These are phyloP conservation scores for Drosophila oshimai DNA, from an alignment of 1,140 invertebrate species.

Conservation along the genomic window DNA sequence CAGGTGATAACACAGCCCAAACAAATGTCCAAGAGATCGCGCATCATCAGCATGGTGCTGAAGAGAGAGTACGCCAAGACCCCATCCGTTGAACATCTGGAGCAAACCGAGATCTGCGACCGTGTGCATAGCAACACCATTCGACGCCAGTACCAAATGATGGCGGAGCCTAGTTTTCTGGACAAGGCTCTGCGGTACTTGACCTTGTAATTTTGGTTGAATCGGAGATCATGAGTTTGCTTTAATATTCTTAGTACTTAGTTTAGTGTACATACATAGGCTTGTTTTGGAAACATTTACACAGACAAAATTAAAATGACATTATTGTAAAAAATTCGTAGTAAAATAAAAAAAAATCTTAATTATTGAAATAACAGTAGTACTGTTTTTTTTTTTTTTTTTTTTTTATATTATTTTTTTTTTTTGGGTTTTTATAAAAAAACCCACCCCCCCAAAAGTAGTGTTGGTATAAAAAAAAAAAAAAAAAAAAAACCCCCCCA, in stretches of 20 bases:
- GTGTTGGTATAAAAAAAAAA: too few species aligned
- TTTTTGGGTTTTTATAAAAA: too few species aligned
- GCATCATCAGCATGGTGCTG: constrained; percentile 63
- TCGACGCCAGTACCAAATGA: not conserved
- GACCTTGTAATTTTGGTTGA: constrained; percentile 51
- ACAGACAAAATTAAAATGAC: constrained; percentile 18
- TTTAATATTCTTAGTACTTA: not conserved
- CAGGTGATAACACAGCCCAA: constrained; percentile 38
- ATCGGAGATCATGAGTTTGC: not conserved
- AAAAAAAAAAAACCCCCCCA: too few species aligned
- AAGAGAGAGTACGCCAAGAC: constrained; percentile 52
- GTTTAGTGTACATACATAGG: too few species aligned
- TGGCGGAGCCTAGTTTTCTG: constrained; percentile 60
- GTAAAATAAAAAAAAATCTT: not conserved
- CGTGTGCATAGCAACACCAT: constrained; percentile 30
- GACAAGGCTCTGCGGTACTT: constrained; percentile 72
- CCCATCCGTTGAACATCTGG: not conserved
- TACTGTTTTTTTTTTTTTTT: too few species aligned
- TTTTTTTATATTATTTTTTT: too few species aligned
- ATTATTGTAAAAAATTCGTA: too few species aligned
- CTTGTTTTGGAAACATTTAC: not conserved
- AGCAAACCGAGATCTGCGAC: constrained; percentile 16
- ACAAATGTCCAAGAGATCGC: constrained; percentile 44
- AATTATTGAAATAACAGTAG: too few species aligned
- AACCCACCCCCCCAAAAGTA: too few species aligned